Percentiles rank a stretch among this genome's conserved stretches.
Conservation (phyloP, 1,140 invertebrate genomes). For the Episyrphus balteatus region DNA sequence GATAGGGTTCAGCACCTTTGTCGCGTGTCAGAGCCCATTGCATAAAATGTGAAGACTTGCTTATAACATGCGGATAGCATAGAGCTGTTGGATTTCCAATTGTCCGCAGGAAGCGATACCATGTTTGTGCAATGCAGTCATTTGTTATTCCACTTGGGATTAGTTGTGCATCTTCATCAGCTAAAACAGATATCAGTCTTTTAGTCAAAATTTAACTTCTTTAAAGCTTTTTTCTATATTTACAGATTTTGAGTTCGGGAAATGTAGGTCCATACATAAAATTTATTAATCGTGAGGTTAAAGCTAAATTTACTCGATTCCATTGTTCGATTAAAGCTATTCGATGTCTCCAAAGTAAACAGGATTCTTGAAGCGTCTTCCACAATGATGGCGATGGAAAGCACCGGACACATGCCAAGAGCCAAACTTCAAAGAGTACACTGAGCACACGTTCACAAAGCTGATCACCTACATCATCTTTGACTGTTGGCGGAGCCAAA, state of each 20-base stretch:
- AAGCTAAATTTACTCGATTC: conserved; percentile 82
- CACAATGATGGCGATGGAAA: conserved; percentile 85
- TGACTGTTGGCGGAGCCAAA: conserved; percentile 79
- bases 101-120: conserved; percentile 87
- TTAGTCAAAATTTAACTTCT: conserved; percentile 6
- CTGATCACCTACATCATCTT: conserved; percentile 90
- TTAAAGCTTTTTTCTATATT: conserved; percentile 20
- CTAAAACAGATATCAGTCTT: conserved; percentile 39
- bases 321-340: conserved; percentile 87
- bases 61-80: conserved; percentile 73
- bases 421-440: conserved; percentile 91
- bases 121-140: conserved; percentile 84
- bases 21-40: conserved; percentile 61
- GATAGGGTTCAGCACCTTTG: conserved; percentile 70
- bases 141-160: conserved; percentile 74
- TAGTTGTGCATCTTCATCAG: conserved; percentile 70
- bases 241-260: conserved; percentile 74
- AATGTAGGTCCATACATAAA: conserved; percentile 85
- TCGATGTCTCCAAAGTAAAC: conserved; percentile 85
- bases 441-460: conserved; percentile 86
- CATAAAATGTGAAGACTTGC: conserved; percentile 74
- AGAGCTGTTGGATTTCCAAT: conserved; percentile 90
- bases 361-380: conserved; percentile 90
- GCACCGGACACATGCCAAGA: conserved; percentile 80
- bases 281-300: conserved; percentile 71